phyloP scores from a whole-genome alignment of 1,140 invertebrate species.

The Pogonomyrmex barbatus region DNA sequence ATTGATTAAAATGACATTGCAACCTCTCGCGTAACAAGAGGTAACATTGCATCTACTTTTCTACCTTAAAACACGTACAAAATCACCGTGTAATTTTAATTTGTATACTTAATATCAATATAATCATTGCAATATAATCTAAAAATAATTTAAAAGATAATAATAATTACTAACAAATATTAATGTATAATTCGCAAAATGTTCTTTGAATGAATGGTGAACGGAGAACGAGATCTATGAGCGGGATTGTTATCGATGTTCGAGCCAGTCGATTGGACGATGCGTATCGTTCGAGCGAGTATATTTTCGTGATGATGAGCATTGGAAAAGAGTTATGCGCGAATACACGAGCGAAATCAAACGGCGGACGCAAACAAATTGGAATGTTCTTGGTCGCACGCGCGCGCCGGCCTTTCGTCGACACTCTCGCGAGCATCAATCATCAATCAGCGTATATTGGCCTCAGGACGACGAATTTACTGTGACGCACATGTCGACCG shows the following conservation, averaged over 20 bases:
- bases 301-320: conserved; percentile 45
- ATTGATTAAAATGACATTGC: not conserved
- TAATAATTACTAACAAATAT: not conserved
- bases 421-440: conserved; percentile 54
- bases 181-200: not conserved
- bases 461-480: conserved; percentile 67
- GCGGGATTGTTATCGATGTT: conserved; percentile 27
- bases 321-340: conserved; percentile 48
- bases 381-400: conserved; percentile 40
- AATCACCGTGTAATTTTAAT: not conserved
- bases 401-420: conserved; percentile 57
- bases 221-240: not conserved
- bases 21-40: not conserved
- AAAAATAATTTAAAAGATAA: not conserved
- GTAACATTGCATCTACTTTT: not conserved
- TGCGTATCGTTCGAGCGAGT: conserved; percentile 33
- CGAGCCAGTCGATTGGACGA: conserved; percentile 31
- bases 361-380: conserved; percentile 57
- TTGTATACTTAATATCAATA: not conserved
- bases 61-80: not conserved
- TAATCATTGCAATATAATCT: not conserved
- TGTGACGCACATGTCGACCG: conserved; percentile 45
- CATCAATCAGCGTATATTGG: conserved; percentile 63
- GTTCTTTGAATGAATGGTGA: not conserved
- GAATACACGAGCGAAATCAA: conserved; percentile 35